Evolutionary conservation across 1,140 invertebrate species (phyloP).

Genomic region (Portunus trituberculatus): DNA sequence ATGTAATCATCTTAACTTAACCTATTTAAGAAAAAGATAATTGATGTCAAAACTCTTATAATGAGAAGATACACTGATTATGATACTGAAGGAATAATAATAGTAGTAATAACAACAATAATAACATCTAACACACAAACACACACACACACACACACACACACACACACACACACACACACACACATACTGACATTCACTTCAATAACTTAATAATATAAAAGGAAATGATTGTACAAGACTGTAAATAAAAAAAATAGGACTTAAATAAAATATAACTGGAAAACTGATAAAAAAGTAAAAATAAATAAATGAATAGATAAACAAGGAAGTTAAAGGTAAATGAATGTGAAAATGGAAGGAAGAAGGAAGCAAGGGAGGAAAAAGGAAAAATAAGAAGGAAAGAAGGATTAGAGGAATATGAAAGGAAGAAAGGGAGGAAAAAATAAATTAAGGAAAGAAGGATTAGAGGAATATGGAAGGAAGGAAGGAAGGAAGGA

Average conservation of each 20-base stretch:
- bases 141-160: too few species aligned
- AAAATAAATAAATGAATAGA: background rate
- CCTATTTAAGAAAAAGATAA: too few species aligned
- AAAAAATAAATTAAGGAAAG: too few species aligned
- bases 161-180: too few species aligned
- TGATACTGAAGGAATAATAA: background rate
- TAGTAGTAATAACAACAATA: background rate
- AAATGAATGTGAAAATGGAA: background rate
- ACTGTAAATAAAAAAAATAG: background rate
- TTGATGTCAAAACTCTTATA: too few species aligned
- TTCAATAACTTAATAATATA: background rate
- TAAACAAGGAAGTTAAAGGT: background rate
- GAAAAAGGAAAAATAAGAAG: background rate
- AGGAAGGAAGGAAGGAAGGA: background rate
- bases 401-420: background rate
- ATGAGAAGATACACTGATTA: too few species aligned
- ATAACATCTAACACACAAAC: too few species aligned
- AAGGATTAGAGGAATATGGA: background rate
- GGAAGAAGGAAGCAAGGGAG: background rate
- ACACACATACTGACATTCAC: too few species aligned
- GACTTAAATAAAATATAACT: background rate
- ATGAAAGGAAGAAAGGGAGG: background rate
- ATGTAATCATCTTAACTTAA: too few species aligned
- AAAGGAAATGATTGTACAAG: background rate
- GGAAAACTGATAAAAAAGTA: background rate